A percentile compares a stretch with the other conserved stretches of the same genome.
phyloP scores from a whole-genome alignment of 2,113 vertebrate species.

The Elanoides forficatus region DNA sequence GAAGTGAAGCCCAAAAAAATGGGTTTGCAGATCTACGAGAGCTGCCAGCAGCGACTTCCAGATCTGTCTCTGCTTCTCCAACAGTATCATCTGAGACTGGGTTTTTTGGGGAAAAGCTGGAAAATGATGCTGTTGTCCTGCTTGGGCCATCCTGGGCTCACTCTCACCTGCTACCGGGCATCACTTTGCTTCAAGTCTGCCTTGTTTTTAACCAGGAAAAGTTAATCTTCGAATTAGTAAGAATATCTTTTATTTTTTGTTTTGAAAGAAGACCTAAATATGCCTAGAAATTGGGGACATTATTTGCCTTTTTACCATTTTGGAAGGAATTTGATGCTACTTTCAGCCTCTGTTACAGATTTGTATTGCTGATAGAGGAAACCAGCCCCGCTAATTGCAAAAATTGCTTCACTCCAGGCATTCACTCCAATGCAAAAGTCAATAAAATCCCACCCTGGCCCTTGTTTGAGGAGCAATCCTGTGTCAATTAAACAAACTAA shows the following conservation, averaged over 20 bases:
- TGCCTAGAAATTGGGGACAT: rapidly evolving
- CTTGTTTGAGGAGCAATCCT: neutral
- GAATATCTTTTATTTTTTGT: neutral
- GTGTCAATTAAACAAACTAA: rapidly evolving
- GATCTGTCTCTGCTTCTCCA: neutral
- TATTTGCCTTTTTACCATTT: neutral
- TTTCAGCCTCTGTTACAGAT: rapidly evolving
- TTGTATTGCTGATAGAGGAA: neutral
- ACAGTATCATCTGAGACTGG: neutral
- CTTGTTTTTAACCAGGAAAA: neutral
- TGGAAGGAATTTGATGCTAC: neutral
- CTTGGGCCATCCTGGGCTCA: neutral
- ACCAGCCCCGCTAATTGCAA: neutral
- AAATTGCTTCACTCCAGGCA: rapidly evolving
- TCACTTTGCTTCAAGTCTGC: neutral
- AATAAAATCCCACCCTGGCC: neutral
- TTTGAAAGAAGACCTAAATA: neutral
- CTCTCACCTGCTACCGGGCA: rapidly evolving
- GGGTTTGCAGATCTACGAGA: neutral
- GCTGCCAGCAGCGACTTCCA: neutral
- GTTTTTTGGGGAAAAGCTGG: neutral
- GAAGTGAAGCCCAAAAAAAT: neutral
- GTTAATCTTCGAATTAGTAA: neutral
- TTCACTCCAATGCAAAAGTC: neutral
- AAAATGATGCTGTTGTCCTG: neutral